phyloP scores from a whole-genome alignment of 2,797 vertebrate genomes.

The Eospalax fontanierii region DNA sequence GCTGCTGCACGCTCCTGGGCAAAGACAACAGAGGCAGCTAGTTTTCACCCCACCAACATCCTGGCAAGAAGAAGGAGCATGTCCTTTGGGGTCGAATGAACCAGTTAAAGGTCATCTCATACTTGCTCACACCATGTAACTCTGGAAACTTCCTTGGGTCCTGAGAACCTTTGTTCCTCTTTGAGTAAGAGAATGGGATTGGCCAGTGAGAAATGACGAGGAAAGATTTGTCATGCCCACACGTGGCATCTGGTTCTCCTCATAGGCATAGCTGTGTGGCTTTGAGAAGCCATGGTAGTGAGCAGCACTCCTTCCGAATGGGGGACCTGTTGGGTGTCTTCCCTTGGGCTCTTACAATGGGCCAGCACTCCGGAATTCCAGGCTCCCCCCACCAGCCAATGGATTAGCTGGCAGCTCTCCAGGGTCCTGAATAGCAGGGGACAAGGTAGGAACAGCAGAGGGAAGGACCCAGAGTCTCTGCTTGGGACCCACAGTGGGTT shows the following conservation, averaged over 20 bases:
- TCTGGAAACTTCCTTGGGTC: accelerated
- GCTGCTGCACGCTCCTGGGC: accelerated
- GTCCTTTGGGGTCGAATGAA: too few species aligned
- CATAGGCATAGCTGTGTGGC: accelerated
- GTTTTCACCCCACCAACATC: background rate
- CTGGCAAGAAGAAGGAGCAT: too few species aligned
- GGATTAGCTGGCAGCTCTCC: background rate
- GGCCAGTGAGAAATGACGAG: accelerated
- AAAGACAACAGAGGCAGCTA: too few species aligned
- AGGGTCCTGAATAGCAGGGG: background rate
- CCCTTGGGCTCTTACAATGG: background rate
- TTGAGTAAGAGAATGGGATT: accelerated
- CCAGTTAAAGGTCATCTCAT: background rate
- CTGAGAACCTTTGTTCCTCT: background rate
- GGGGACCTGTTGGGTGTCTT: background rate
- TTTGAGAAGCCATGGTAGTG: accelerated
- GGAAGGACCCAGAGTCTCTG: accelerated
- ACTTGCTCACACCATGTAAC: background rate
- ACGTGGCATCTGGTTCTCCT: background rate
- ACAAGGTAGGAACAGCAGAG: background rate
- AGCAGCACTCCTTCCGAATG: background rate
- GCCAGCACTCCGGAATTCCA: too few species aligned
- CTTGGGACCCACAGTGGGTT: background rate
- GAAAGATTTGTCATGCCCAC: background rate
- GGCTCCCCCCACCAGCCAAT: too few species aligned